Evolutionary conservation across 2,113 vertebrate genomes (phyloP), one percentile per base, ranked within the genome.

Genomic region (Oncorhynchus gorbuscha): DNA sequence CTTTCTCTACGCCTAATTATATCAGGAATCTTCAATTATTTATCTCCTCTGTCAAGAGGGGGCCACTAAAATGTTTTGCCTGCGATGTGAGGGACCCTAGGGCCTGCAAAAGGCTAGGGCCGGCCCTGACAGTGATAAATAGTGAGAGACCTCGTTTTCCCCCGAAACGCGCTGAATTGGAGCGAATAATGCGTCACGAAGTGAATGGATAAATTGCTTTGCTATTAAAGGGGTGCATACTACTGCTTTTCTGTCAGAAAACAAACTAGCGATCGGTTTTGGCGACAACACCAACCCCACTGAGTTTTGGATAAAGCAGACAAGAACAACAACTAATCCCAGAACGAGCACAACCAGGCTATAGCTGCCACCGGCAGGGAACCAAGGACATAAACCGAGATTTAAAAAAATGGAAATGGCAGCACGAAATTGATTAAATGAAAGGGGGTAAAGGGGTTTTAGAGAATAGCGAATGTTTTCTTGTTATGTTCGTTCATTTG

Each of bases 271-370:
- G 39, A 45, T 45, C 39, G 2, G 39, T 45, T 9, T 45, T 45
- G 39, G 39, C 39, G 9, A 79, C 78, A 24, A 39, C 67, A 69
- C 30, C 62, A n/a, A 81, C 67, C 68, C 76, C 67, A 49, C 79
- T 11, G 74, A 76, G 72, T 65, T 76, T 59, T 61, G 78, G 59
- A 86, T 83, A 88, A 88, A 74, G 75, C 90, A 79, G 66, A 45
- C 79, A 76, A 77, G 76, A 75, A 74, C 82, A 82, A 74, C 77
- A 72, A 81, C 85, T 92, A 91, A 90, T 92, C 91, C 87, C 69
- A 78, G 59, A 76, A 82, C 81, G 79, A 78, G 81, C 79, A 62
- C 59, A 76, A 30, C 28, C 3, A 26, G 62, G 12, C 39, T 55
- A 55, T 55, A 55, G 39, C 9, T 11, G 59, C 61, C 61, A 71